These are phyloP conservation scores for Trematocara variabile DNA, from an alignment of 2,113 vertebrate species.

Conservation along the genomic window DNA sequence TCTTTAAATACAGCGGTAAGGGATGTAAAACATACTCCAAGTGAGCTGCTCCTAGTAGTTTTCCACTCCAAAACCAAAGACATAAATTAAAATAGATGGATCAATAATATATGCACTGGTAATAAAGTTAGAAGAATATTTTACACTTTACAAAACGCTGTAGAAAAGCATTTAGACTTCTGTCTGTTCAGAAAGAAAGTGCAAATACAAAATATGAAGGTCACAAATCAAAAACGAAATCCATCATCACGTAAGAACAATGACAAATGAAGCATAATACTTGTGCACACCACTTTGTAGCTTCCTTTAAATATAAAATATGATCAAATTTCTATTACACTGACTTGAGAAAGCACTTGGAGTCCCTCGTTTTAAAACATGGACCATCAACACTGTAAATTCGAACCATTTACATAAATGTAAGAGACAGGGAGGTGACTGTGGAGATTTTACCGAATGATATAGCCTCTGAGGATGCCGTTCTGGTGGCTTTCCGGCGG, in stretches of 20 bases:
- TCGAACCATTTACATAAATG: fast-evolving
- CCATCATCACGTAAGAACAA: not conserved
- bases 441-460: slow-evolving; percentile 78
- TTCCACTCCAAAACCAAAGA: not conserved
- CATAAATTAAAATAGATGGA: not conserved
- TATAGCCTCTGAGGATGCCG: slow-evolving; percentile 87
- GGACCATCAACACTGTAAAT: not conserved
- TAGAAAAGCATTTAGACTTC: not conserved
- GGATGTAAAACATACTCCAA: not conserved
- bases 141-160: not conserved
- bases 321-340: not conserved
- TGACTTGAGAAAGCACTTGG: not conserved
- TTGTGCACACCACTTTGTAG: not conserved
- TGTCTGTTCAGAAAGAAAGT: not conserved
- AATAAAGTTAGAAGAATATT: not conserved
- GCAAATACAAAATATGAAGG: not conserved
- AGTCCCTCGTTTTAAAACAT: not conserved
- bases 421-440: fast-evolving
- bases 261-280: not conserved
- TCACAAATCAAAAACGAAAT: not conserved
- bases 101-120: not conserved
- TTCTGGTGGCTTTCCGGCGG: slow-evolving; percentile 96
- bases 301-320: not conserved
- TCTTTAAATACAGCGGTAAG: not conserved
- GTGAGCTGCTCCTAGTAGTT: not conserved